Evolutionary conservation across 2,113 vertebrate species (phyloP).

Genomic region (Salvelinus namaycush): DNA sequence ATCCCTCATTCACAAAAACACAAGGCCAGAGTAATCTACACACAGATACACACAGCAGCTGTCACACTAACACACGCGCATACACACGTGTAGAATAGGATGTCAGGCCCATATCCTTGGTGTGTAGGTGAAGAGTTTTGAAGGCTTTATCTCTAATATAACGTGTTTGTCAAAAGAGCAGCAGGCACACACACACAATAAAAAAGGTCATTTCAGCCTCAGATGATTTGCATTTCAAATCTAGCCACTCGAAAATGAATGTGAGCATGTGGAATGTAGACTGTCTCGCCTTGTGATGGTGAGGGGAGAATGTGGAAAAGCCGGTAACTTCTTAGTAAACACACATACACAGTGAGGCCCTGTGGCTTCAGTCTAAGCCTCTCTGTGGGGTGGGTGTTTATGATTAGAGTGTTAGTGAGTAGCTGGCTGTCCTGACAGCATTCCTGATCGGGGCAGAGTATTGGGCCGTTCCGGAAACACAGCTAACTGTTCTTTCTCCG

Average conservation of each 20-base stretch:
- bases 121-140: not conserved
- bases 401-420: conserved; percentile 16
- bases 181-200: not conserved
- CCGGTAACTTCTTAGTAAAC: conserved; percentile 33
- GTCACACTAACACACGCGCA: not conserved
- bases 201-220: conserved; percentile 21
- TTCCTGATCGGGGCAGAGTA: conserved; percentile 1
- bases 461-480: conserved; percentile 6
- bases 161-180: conserved; percentile 22
- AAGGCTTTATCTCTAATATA: not conserved
- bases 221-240: conserved; percentile 34
- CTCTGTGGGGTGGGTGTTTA: not conserved
- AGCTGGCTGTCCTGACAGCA: conserved; percentile 10
- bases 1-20: conserved; percentile 2
- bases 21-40: not conserved
- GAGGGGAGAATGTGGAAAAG: conserved; percentile 44
- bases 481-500: conserved; percentile 11
- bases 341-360: conserved; percentile 5
- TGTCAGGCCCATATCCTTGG: not conserved
- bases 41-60: not conserved
- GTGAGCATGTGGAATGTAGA: conserved; percentile 35
- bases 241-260: conserved; percentile 17
- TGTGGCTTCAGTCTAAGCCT: not conserved
- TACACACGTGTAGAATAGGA: not conserved
- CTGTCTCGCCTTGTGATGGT: conserved; percentile 20